A percentile compares a stretch with the other conserved stretches of the same genome.
Evolutionary conservation across 2,113 vertebrate genomes (phyloP).

Genomic region (Pandion haliaetus): DNA sequence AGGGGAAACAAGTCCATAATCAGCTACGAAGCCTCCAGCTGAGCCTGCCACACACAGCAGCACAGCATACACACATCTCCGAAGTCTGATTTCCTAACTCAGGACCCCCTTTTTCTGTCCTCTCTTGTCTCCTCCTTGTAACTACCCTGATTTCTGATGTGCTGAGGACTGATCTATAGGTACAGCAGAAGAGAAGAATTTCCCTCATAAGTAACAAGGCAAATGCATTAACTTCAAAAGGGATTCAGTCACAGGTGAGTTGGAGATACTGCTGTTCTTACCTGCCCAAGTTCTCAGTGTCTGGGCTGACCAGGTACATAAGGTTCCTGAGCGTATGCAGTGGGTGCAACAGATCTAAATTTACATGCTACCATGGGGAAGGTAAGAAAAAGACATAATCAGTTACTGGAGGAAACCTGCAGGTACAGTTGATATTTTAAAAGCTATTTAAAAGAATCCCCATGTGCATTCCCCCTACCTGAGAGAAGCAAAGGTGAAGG

Average conservation of each 20-base stretch:
- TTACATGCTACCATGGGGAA: slow-evolving; percentile 81
- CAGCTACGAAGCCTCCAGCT: background rate
- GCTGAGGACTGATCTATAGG: background rate
- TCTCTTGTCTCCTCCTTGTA: background rate
- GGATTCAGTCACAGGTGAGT: background rate
- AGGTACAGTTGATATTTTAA: background rate
- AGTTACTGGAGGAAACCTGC: background rate
- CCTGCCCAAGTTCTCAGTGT: slow-evolving; percentile 92
- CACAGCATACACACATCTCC: background rate
- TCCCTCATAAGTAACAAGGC: background rate
- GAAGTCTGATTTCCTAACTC: background rate
- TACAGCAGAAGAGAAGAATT: background rate
- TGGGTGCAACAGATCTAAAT: slow-evolving; percentile 93
- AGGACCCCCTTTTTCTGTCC: background rate
- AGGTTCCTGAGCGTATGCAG: slow-evolving; percentile 97
- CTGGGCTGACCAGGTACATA: slow-evolving; percentile 92
- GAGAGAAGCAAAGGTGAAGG: slow-evolving; percentile 96
- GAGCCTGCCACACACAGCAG: background rate
- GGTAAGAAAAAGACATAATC: background rate
- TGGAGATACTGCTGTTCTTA: slow-evolving; percentile 64
- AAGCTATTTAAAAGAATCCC: background rate
- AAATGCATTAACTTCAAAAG: background rate
- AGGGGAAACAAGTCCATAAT: background rate
- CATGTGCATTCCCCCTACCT: slow-evolving; percentile 75
- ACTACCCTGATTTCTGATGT: background rate